These are phyloP conservation scores for Herpailurus yagouaroundi DNA, from an alignment of 2,113 vertebrate genomes.

Conservation along the genomic window DNA sequence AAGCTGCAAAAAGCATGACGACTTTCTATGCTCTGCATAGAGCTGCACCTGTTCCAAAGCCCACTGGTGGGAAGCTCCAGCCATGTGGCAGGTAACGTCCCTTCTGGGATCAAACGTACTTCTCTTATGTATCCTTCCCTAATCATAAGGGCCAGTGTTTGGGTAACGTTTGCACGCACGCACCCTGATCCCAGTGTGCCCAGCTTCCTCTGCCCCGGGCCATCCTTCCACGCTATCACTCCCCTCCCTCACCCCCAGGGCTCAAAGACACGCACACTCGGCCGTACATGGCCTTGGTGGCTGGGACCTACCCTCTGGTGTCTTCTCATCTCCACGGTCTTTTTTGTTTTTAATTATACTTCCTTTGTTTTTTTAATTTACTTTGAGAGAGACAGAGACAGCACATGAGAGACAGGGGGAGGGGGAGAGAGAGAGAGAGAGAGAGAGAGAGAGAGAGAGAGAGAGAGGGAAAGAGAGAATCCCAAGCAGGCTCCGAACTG, in stretches of 20 bases:
- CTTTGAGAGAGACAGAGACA: no score
- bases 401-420: no score
- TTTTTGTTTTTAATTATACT: background rate
- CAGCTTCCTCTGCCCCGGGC: background rate
- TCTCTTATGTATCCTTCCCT: background rate
- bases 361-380: no score
- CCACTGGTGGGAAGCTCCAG: background rate
- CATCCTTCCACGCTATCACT: background rate
- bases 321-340: background rate
- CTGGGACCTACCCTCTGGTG: background rate
- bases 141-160: background rate
- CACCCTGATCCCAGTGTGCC: background rate
- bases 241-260: background rate
- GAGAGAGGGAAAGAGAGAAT: no score
- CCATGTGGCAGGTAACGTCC: background rate
- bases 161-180: background rate
- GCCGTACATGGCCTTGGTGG: accelerated
- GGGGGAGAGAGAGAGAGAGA: no score
- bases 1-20: background rate
- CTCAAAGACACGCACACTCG: background rate
- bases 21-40: background rate
- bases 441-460: no score
- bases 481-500: no score
- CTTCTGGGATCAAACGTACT: background rate
- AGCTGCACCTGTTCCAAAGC: background rate